Conservation (phyloP, 2,797 vertebrate species). For the Hemitrygon akajei region DNA sequence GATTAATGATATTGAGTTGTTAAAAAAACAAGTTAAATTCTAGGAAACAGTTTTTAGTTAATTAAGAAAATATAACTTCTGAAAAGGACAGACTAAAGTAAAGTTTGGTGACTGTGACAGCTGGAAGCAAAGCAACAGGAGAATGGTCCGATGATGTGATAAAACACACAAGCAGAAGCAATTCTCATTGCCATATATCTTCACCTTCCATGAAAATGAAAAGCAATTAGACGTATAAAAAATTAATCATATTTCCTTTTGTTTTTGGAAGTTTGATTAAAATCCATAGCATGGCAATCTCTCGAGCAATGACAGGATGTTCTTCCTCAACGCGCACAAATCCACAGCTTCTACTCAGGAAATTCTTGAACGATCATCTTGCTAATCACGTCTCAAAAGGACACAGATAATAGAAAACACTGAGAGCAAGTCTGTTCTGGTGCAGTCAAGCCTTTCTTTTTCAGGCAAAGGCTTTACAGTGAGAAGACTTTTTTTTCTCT, state of each 20-base stretch:
- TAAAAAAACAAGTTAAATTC: conserved; percentile 11
- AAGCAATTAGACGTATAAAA: not conserved
- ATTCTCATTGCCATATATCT: conserved; percentile 1
- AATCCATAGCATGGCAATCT: not conserved
- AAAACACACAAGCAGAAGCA: not conserved
- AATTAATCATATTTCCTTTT: not conserved
- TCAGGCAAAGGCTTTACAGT: not conserved
- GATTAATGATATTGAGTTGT: conserved; percentile 3
- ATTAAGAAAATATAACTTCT: not conserved
- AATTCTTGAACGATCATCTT: not conserved
- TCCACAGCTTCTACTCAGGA: not conserved
- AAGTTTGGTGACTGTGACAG: not conserved
- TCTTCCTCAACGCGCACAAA: too few species aligned
- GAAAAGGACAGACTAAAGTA: not conserved
- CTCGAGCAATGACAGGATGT: not conserved
- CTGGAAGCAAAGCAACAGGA: not conserved
- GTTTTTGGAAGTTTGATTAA: not conserved
- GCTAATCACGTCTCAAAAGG: not conserved
- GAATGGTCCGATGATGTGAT: not conserved
- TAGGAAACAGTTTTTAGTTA: not conserved
- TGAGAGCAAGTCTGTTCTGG: not conserved
- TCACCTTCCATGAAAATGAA: not conserved
- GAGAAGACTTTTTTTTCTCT: not conserved
- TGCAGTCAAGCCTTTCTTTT: not conserved
- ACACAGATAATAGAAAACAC: not conserved